Percentiles rank a stretch among this genome's conserved stretches.
phyloP scores from a whole-genome alignment of 2,888 invertebrate species.

The Mechanitis mazaeus region DNA sequence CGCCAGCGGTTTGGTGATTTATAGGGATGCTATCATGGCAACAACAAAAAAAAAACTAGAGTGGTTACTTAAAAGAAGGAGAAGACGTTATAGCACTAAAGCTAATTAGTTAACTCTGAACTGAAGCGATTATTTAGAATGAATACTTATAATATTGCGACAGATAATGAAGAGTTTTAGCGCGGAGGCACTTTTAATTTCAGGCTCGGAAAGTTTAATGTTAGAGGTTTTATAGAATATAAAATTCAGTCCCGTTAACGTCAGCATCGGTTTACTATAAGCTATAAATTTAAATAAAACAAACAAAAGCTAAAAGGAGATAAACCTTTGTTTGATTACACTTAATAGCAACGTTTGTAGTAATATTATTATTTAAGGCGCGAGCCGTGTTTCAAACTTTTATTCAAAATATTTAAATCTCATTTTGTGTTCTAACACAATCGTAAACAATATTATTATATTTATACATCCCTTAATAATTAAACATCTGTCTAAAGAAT shows the following conservation, averaged over 20 bases:
- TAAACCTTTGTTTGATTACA: too few relatives aligned
- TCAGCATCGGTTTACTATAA: too few relatives aligned
- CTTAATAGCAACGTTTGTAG: too few relatives aligned
- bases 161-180: slow-evolving; percentile 32
- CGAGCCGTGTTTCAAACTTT: too few relatives aligned
- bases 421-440: too few relatives aligned
- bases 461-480: too few relatives aligned
- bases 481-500: too few relatives aligned
- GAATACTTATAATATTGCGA: slow-evolving; percentile 34
- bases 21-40: slow-evolving; percentile 37
- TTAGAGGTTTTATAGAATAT: neutral
- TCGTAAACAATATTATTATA: too few relatives aligned
- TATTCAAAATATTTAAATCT: too few relatives aligned
- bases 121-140: slow-evolving; percentile 62
- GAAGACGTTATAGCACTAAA: slow-evolving; percentile 52
- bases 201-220: neutral
- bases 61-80: slow-evolving; percentile 39
- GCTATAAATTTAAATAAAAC: too few relatives aligned
- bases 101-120: slow-evolving; percentile 60
- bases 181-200: slow-evolving; percentile 9
- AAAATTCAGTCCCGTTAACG: neutral
- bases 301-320: neutral
- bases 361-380: neutral
- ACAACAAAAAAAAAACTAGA: slow-evolving; percentile 60
- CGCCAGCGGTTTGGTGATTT: slow-evolving; percentile 32